Percentiles rank a stretch among this genome's conserved stretches.
phyloP scores from a whole-genome alignment of 2,888 invertebrate genomes.

The Acronicta alni region DNA sequence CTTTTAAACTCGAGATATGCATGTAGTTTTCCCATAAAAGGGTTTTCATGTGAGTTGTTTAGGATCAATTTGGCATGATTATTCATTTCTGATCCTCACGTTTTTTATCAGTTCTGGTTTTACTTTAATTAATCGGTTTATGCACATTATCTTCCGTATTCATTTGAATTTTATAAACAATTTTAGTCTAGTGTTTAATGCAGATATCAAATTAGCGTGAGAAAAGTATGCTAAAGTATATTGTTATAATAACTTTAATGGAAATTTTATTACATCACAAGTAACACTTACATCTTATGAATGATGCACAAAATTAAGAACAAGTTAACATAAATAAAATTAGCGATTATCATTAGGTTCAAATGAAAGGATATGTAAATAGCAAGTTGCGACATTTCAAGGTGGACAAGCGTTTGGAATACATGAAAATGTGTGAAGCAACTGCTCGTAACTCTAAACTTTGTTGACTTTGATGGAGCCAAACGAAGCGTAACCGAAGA shows the following conservation, averaged over 20 bases:
- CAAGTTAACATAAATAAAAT: constrained; percentile 9
- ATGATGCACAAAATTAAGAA: neutral
- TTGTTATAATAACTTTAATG: constrained; percentile 28
- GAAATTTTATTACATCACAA: constrained; percentile 28
- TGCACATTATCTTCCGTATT: constrained; percentile 29
- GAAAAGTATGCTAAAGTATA: constrained; percentile 28
- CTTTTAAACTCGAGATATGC: constrained; percentile 3
- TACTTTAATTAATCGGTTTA: constrained; percentile 21
- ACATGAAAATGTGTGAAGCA: constrained; percentile 63
- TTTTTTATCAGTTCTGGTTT: neutral
- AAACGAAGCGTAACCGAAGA: constrained; percentile 74
- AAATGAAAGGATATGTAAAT: constrained; percentile 62
- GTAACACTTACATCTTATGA: constrained; percentile 13
- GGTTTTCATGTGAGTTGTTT: neutral
- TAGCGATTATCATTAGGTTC: constrained; percentile 43
- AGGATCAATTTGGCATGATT: neutral
- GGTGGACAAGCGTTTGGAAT: constrained; percentile 60
- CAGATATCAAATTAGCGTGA: constrained; percentile 37
- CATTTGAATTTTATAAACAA: constrained; percentile 22
- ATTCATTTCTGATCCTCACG: neutral
- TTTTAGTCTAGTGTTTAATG: constrained; percentile 20
- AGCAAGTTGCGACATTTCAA: constrained; percentile 58
- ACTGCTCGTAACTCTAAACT: constrained; percentile 66
- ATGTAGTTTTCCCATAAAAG: neutral
- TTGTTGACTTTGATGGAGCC: constrained; percentile 68